Evolutionary conservation across 2,113 vertebrate genomes (phyloP).

Genomic region (Microcebus murinus): DNA sequence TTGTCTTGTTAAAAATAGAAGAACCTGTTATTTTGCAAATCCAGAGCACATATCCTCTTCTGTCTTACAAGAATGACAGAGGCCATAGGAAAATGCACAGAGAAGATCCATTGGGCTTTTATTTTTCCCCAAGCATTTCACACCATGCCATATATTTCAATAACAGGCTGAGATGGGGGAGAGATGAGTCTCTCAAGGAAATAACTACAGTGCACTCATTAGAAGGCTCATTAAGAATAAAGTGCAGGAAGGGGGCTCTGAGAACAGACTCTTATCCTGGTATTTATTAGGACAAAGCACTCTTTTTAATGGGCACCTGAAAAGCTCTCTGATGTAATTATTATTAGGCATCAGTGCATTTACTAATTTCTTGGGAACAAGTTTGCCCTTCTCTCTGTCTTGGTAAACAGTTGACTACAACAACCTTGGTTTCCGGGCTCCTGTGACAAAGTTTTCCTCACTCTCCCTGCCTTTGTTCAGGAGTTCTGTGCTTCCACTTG

Average conservation of each 20-base stretch:
- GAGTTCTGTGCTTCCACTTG: neutral
- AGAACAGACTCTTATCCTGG: slow-evolving; percentile 83
- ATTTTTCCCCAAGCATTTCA: slow-evolving; percentile 71
- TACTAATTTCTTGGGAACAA: slow-evolving; percentile 85
- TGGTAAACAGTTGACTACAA: slow-evolving; percentile 54
- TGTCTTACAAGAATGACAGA: slow-evolving; percentile 56
- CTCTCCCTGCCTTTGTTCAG: neutral
- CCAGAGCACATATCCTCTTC: neutral
- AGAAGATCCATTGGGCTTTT: neutral
- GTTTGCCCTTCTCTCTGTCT: slow-evolving; percentile 84
- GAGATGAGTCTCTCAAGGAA: slow-evolving; percentile 88
- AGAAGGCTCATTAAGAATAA: slow-evolving; percentile 89
- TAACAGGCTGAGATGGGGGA: slow-evolving; percentile 85
- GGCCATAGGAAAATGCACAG: slow-evolving; percentile 74
- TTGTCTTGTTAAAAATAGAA: neutral
- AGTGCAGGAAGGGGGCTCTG: slow-evolving; percentile 87
- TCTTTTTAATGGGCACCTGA: slow-evolving; percentile 86
- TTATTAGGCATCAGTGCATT: slow-evolving; percentile 85
- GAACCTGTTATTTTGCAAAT: neutral
- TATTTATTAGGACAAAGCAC: slow-evolving; percentile 88
- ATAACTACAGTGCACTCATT: slow-evolving; percentile 87
- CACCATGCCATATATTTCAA: slow-evolving; percentile 81
- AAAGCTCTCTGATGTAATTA: slow-evolving; percentile 84
- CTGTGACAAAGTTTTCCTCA: neutral
- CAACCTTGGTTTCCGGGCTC: neutral